Percentiles rank a stretch among this genome's conserved stretches.
Conservation (phyloP, 2,888 invertebrate genomes). For the Ormia ochracea region DNA sequence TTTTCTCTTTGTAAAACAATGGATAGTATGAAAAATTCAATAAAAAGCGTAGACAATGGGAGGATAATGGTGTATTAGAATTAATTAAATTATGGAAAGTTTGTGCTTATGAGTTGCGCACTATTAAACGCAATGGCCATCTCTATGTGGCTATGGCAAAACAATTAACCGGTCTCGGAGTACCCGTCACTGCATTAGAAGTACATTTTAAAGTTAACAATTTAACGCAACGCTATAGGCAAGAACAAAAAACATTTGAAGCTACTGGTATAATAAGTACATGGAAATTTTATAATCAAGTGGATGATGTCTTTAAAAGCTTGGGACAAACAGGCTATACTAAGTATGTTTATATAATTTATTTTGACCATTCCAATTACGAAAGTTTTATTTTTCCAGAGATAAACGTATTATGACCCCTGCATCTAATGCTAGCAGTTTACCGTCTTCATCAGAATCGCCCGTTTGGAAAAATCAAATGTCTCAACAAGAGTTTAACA, state of each 20-base stretch:
- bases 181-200: slow-evolving; percentile 75
- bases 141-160: slow-evolving; percentile 77
- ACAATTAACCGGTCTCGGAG: slow-evolving; percentile 75
- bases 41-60: slow-evolving; percentile 77
- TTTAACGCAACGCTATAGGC: slow-evolving; percentile 75
- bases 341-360: slow-evolving; percentile 31
- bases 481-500: slow-evolving; percentile 76
- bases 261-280: slow-evolving; percentile 76
- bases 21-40: slow-evolving; percentile 76
- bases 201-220: slow-evolving; percentile 76
- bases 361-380: not conserved
- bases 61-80: slow-evolving; percentile 76
- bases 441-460: slow-evolving; percentile 75
- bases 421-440: slow-evolving; percentile 74
- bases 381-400: slow-evolving; percentile 63
- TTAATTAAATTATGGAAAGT: slow-evolving; percentile 76
- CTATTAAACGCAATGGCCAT: slow-evolving; percentile 76
- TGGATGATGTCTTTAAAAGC: slow-evolving; percentile 76
- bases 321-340: slow-evolving; percentile 74
- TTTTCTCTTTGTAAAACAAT: slow-evolving; percentile 11
- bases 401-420: slow-evolving; percentile 76
- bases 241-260: slow-evolving; percentile 76
- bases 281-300: slow-evolving; percentile 76
- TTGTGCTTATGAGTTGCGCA: slow-evolving; percentile 76
- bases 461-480: slow-evolving; percentile 77